These are phyloP conservation scores for Toxotes chatareus DNA, from an alignment of 2,113 vertebrate genomes.

Conservation along the genomic window DNA sequence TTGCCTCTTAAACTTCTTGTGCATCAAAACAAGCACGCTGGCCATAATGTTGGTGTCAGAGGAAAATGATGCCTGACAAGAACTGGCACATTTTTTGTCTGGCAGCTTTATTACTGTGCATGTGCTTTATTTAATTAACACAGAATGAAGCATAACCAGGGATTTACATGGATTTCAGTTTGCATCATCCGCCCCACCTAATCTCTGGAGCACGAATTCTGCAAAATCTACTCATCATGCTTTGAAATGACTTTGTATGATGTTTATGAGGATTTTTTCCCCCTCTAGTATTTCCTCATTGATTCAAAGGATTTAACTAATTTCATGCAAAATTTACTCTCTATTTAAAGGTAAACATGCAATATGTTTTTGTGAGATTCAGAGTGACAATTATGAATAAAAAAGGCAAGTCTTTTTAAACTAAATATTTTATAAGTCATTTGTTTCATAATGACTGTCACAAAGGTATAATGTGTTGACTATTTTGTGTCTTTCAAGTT, in stretches of 20 bases:
- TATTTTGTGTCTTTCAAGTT: neutral
- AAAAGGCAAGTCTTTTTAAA: neutral
- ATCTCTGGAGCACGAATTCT: conserved; percentile 45
- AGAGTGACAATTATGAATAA: neutral
- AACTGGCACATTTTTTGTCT: conserved; percentile 34
- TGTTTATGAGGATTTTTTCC: neutral
- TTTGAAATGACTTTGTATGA: conserved; percentile 25
- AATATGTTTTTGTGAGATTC: neutral
- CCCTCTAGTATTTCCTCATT: neutral
- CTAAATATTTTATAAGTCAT: neutral
- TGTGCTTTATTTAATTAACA: conserved; percentile 58
- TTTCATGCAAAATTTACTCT: neutral
- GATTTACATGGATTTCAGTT: conserved; percentile 13
- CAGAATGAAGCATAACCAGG: conserved; percentile 1
- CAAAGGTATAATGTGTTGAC: neutral
- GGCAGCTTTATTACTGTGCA: conserved; percentile 64
- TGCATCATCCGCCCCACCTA: conserved; percentile 1
- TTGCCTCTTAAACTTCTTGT: conserved; percentile 31
- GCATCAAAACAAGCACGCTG: conserved; percentile 13
- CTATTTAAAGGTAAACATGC: neutral
- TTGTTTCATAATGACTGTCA: neutral
- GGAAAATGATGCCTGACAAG: conserved; percentile 4
- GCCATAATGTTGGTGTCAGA: conserved; percentile 11
- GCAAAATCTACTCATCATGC: neutral
- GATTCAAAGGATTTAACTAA: neutral